Percentiles rank a stretch among this genome's conserved stretches.
Evolutionary conservation across 64 coral and sea anemone genomes (phyloP).

Genomic region (Actinia tenebrosa): DNA sequence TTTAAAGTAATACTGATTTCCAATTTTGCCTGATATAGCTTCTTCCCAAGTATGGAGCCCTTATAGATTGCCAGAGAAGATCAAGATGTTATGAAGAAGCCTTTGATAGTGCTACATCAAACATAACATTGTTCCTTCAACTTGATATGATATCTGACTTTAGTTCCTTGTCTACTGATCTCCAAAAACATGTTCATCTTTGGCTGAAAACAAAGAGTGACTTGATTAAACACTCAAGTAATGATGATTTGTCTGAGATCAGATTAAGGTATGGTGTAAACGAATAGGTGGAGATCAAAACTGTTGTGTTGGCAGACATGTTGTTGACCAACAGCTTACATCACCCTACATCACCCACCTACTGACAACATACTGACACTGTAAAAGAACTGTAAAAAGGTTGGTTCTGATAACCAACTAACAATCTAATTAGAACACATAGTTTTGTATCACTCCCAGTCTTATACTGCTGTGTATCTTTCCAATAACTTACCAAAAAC

Average conservation of each 20-base stretch:
- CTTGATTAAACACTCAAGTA: conserved; percentile 1
- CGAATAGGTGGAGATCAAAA: not conserved
- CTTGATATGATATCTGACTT: not conserved
- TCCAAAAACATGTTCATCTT: conserved; percentile 1
- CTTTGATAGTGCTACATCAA: not conserved
- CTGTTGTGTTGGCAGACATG: too few relatives aligned
- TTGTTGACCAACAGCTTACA: too few relatives aligned
- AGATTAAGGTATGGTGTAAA: not conserved
- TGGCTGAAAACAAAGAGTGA: conserved; percentile 17
- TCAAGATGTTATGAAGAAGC: not conserved
- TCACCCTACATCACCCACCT: too few relatives aligned
- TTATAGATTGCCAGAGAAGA: conserved; percentile 50
- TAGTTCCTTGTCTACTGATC: not conserved
- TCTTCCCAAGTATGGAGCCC: conserved; percentile 32
- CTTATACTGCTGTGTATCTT: too few relatives aligned
- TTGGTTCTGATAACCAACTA: too few relatives aligned
- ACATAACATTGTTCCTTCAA: not conserved
- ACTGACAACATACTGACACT: too few relatives aligned
- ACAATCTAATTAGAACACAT: too few relatives aligned
- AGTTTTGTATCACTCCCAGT: too few relatives aligned
- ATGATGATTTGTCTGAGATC: not conserved
- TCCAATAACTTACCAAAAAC: too few relatives aligned
- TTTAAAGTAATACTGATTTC: not conserved
- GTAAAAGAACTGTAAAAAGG: too few relatives aligned
- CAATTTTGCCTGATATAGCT: conserved; percentile 6